These are phyloP conservation scores for Empis livida DNA, from an alignment of 2,888 invertebrate genomes.

Conservation along the genomic window DNA sequence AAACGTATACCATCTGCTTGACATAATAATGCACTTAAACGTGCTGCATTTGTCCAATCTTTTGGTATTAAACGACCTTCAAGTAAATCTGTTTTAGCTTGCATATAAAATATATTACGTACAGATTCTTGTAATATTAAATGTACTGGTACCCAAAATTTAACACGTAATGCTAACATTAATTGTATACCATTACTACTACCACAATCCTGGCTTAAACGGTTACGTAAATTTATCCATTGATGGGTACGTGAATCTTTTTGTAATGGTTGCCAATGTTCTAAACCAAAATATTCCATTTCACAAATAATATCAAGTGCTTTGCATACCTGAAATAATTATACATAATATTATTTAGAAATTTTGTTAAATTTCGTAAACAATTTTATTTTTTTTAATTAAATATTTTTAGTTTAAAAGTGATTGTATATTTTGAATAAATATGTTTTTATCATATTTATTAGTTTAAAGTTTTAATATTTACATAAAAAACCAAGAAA, in stretches of 20 bases:
- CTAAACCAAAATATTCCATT: constrained; percentile 80
- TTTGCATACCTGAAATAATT: constrained; percentile 59
- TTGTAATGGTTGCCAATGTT: constrained; percentile 36
- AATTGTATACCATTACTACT: constrained; percentile 26
- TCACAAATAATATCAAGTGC: constrained; percentile 71
- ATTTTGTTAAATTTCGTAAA: background rate
- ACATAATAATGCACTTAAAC: constrained; percentile 63
- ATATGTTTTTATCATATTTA: too few species aligned
- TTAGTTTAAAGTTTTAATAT: too few species aligned
- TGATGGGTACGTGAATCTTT: constrained; percentile 58
- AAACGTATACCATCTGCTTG: constrained; percentile 39
- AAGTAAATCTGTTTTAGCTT: constrained; percentile 58
- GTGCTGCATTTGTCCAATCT: constrained; percentile 54
- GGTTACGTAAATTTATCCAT: constrained; percentile 77
- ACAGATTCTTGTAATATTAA: constrained; percentile 72
- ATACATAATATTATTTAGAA: constrained; percentile 4
- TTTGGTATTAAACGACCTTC: constrained; percentile 59
- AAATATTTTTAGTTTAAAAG: too few species aligned
- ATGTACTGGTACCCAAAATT: constrained; percentile 87
- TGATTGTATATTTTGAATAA: background rate
- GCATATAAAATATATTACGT: constrained; percentile 70
- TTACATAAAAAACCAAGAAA: too few species aligned
- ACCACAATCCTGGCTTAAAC: constrained; percentile 28
- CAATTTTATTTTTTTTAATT: too few species aligned
- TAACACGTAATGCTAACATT: constrained; percentile 44